phyloP scores from a whole-genome alignment of 2,113 vertebrate species.

The Proterorhinus semilunaris region DNA sequence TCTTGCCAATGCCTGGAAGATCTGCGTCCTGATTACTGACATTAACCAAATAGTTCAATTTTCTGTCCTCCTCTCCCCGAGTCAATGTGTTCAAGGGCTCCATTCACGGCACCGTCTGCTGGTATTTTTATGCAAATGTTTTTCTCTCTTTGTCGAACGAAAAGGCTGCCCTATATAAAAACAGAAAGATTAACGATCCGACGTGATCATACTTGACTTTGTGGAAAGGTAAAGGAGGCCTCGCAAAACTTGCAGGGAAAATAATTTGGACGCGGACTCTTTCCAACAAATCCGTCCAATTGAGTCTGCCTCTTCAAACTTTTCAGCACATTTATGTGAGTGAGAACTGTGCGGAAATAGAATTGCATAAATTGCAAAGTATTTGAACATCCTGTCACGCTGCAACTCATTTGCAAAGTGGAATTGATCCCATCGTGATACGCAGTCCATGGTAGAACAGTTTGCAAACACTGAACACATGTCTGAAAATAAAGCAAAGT shows the following conservation, averaged over 20 bases:
- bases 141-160: neutral
- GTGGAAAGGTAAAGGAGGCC: neutral
- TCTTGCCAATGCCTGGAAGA: conserved; percentile 58
- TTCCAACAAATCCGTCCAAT: neutral
- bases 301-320: neutral
- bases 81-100: conserved; percentile 6
- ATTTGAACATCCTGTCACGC: neutral
- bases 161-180: neutral
- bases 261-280: neutral
- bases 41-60: conserved; percentile 62
- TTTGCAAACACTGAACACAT: neutral
- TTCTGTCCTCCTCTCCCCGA: conserved; percentile 32
- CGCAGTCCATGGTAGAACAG: neutral
- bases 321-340: neutral
- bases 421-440: neutral
- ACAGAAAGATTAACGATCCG: neutral
- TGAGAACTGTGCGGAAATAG: neutral
- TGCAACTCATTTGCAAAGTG: neutral
- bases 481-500: neutral
- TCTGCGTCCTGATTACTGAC: conserved; percentile 58
- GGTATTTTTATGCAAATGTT: conserved; percentile 15
- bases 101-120: conserved; percentile 19
- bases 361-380: neutral
- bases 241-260: neutral
- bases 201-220: neutral